Percentiles rank a stretch among this genome's conserved stretches.
Conservation (phyloP, 1,140 invertebrate species). For the Magallana gigas region DNA sequence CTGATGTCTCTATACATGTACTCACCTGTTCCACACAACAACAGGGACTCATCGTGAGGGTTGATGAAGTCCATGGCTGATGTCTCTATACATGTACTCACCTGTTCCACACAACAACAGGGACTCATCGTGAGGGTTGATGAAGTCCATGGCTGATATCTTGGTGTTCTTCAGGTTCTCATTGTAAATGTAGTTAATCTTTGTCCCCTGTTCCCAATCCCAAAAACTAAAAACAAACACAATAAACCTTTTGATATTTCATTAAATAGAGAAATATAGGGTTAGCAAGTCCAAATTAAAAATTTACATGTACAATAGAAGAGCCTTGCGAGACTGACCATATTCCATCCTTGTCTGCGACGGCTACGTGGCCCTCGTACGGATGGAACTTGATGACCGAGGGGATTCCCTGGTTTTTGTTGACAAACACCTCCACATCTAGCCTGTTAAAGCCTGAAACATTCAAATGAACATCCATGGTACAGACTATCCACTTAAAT, state of each 20-base stretch:
- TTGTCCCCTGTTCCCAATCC: constrained; percentile 80
- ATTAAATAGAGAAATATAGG: no score
- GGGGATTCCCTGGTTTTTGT: constrained; percentile 88
- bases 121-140: constrained; percentile 92
- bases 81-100: constrained; percentile 53
- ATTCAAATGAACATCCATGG: neutral
- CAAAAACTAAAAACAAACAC: constrained; percentile 78
- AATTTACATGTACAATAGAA: no score
- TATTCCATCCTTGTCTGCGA: constrained; percentile 91
- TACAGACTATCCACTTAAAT: no score
- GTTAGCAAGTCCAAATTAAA: no score
- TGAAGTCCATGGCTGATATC: constrained; percentile 90
- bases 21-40: neutral
- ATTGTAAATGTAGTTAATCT: constrained; percentile 76
- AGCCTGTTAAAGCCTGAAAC: constrained; percentile 73
- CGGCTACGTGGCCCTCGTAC: constrained; percentile 91
- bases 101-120: constrained; percentile 85
- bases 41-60: no score
- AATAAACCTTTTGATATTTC: no score
- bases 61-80: neutral
- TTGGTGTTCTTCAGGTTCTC: constrained; percentile 80
- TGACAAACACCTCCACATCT: constrained; percentile 88
- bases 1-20: no score
- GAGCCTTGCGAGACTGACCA: constrained; percentile 81
- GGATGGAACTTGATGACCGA: constrained; percentile 91